A percentile compares a stretch with the other conserved stretches of the same genome.
Conservation (phyloP, 2,888 invertebrate genomes). For the Magallana nippona region DNA sequence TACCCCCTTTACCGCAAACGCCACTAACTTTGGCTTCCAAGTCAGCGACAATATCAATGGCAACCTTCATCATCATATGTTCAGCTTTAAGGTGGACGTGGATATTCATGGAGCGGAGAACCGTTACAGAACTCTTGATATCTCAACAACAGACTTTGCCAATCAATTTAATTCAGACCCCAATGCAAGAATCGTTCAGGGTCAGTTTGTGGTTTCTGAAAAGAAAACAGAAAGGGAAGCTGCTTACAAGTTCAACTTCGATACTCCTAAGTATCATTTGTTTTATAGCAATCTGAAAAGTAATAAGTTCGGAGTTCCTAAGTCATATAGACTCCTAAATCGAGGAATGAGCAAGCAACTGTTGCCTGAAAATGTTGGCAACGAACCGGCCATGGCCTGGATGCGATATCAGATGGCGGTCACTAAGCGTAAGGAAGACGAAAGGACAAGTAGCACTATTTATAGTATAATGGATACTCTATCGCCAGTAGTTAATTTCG, state of each 20-base stretch:
- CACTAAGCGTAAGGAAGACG: slow-evolving; percentile 68
- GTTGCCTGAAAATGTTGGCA: slow-evolving; percentile 58
- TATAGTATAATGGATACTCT: slow-evolving; percentile 66
- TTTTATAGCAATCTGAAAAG: slow-evolving; percentile 65
- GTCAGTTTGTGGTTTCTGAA: slow-evolving; percentile 53
- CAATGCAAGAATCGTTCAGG: slow-evolving; percentile 56
- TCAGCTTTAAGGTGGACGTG: slow-evolving; percentile 69
- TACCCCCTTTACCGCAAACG: slow-evolving; percentile 52
- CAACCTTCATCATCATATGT: slow-evolving; percentile 72
- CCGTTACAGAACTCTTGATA: slow-evolving; percentile 71
- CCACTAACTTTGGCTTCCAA: slow-evolving; percentile 63
- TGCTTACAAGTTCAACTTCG: slow-evolving; percentile 69
- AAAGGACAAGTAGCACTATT: slow-evolving; percentile 65
- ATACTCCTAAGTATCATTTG: slow-evolving; percentile 69
- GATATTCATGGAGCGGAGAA: slow-evolving; percentile 71
- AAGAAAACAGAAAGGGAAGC: slow-evolving; percentile 67
- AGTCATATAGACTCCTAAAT: slow-evolving; percentile 67
- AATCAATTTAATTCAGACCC: slow-evolving; percentile 54
- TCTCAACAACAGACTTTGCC: slow-evolving; percentile 55
- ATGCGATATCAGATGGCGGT: slow-evolving; percentile 71
- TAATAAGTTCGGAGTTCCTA: slow-evolving; percentile 61
- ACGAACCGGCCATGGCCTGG: slow-evolving; percentile 69
- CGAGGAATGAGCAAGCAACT: slow-evolving; percentile 68
- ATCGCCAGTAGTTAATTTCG: slow-evolving; percentile 67
- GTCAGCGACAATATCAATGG: slow-evolving; percentile 64